phyloP scores from a whole-genome alignment of 1,140 invertebrate genomes.

The Venustaconcha ellipsiformis region DNA sequence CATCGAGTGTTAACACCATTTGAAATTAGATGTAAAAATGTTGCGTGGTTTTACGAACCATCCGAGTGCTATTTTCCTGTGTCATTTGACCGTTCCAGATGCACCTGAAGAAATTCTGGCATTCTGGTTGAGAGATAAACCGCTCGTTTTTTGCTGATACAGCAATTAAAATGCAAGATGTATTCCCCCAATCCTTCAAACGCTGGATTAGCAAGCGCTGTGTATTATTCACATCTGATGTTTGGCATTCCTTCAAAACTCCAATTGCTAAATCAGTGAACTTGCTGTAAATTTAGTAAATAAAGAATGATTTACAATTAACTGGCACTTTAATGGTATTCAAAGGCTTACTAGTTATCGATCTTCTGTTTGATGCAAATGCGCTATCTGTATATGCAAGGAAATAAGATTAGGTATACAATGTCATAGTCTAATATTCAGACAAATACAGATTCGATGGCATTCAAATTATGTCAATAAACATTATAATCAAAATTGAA shows the following conservation, averaged over 20 bases:
- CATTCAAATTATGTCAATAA: too few relatives aligned
- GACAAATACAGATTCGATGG: too few relatives aligned
- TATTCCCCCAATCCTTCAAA: neutral
- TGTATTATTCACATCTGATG: neutral
- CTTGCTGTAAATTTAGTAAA: neutral
- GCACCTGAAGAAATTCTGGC: neutral
- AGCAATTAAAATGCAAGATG: conserved; percentile 5
- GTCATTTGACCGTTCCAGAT: conserved; percentile 1
- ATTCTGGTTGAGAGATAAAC: conserved; percentile 1
- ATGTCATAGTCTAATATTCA: too few relatives aligned
- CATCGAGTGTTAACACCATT: too few relatives aligned
- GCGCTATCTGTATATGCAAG: neutral
- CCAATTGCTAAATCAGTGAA: conserved; percentile 1
- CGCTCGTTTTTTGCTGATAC: neutral
- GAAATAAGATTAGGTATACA: too few relatives aligned
- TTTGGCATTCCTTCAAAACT: neutral
- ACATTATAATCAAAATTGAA: too few relatives aligned
- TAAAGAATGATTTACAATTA: neutral
- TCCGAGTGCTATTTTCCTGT: neutral
- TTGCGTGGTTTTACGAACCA: neutral
- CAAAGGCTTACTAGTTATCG: neutral
- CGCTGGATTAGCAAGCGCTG: neutral
- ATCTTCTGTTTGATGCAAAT: neutral
- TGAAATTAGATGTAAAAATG: neutral
- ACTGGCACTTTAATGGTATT: neutral